Evolutionary conservation across 1,140 invertebrate species (phyloP), one percentile per base, ranked within the genome.

Genomic region (Zaprionus inermis): DNA sequence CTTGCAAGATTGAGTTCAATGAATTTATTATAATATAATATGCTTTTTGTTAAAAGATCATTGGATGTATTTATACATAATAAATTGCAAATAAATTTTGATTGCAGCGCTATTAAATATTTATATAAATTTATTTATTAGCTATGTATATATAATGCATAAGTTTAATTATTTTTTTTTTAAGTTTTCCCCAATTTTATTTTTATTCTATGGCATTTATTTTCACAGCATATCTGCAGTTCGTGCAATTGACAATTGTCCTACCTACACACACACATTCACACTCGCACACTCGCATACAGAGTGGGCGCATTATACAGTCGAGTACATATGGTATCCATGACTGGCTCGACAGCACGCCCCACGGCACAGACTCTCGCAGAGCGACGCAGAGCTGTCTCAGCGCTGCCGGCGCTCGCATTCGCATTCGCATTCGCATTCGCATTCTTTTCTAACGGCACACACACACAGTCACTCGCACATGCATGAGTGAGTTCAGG

Each of bases 261-360:
- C 16, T 22, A 1, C 5, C 44, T 4, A 46, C 18, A 22, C 16
- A 22, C 44, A 49, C 44, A 49, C 44, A 20, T 9, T 14, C 36
- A 5, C 44, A 46, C 41, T 7, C 16, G 9, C 41, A 46, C 44
- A 46, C n/a, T 18, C 9, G 9, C 44, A 49, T 22, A 22, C 44
- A 22, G 46, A 28, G 24, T 24, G 18, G n/a, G 49, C 59, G 24
- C 14, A 63, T 63, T 54, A 54, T 54, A 54, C 34, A 18, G 34
- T 38, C 20, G 32, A 61, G 44, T 49, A 44, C 41, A 59, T 68
- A 72, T 72, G 63, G 46, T 46, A 60, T 55, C 70, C 56, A 46
- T 68, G 56, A 20, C 51, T 55, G 60, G 56, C 59, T 68, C 30
- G 56, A 14, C 38, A 36, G 20, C 38, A 24, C 59, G 71, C 56